Evolutionary conservation across 2,888 invertebrate genomes (phyloP).

Genomic region (Trichogramma evanescens): DNA sequence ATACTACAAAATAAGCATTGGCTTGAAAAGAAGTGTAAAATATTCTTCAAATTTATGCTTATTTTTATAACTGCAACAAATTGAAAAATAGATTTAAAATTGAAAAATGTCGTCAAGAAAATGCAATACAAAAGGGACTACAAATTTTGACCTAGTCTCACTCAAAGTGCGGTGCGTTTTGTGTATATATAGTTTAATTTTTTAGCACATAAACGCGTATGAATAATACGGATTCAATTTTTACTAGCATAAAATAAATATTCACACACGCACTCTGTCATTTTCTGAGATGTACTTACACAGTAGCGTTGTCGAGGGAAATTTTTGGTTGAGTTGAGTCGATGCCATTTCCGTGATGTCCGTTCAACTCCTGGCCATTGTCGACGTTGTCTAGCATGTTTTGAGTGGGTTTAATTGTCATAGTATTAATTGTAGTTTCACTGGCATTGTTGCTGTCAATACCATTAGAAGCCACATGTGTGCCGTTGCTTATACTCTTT

Average conservation of each 20-base stretch:
- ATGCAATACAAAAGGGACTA: no score
- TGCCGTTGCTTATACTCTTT: conserved; percentile 39
- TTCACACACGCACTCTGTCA: background rate
- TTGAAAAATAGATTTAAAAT: no score
- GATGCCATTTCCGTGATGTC: conserved; percentile 44
- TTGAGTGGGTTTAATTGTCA: no score
- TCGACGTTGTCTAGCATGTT: conserved; percentile 38
- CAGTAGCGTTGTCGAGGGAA: conserved; percentile 45
- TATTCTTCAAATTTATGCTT: no score
- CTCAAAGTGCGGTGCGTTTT: no score
- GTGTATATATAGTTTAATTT: no score
- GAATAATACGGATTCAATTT: background rate
- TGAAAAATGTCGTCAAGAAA: no score
- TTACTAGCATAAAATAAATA: background rate
- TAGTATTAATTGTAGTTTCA: background rate
- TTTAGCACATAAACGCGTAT: background rate
- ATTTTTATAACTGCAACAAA: no score
- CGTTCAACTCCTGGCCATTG: conserved; percentile 40
- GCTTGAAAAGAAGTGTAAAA: no score
- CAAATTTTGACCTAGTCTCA: no score
- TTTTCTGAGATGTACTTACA: conserved; percentile 38
- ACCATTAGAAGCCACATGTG: conserved; percentile 36
- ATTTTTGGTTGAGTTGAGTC: conserved; percentile 40
- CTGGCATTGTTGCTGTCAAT: background rate
- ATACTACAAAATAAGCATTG: no score